A percentile compares a stretch with the other conserved stretches of the same genome.
These are phyloP conservation scores for Brachylomia viminalis DNA, from an alignment of 2,888 invertebrate species.

Conservation along the genomic window DNA sequence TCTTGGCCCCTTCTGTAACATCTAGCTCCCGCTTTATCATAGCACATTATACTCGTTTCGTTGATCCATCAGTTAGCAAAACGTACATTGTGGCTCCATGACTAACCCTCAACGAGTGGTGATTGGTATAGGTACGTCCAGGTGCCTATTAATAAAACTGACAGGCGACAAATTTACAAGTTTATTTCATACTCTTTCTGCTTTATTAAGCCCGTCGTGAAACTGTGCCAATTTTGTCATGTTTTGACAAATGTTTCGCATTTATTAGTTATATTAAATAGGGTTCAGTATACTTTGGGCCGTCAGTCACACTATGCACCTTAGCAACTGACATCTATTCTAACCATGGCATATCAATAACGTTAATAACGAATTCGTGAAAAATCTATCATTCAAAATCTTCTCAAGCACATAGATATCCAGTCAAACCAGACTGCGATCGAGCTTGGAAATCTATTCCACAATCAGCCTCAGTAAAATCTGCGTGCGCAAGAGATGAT, in stretches of 20 bases:
- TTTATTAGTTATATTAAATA: too few species aligned
- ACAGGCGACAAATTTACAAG: too few species aligned
- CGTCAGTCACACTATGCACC: not conserved
- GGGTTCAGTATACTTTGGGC: too few species aligned
- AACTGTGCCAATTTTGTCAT: too few species aligned
- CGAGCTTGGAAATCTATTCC: constrained; percentile 41
- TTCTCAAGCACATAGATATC: not conserved
- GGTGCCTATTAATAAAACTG: too few species aligned
- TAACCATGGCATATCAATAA: not conserved
- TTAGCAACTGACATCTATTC: not conserved
- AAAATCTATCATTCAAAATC: not conserved
- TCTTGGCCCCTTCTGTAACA: not conserved
- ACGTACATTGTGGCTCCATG: not conserved
- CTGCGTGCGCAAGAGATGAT: constrained; percentile 39
- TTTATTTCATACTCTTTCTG: too few species aligned
- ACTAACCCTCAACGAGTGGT: not conserved
- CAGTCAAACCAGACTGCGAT: not conserved
- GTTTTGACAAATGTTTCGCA: too few species aligned
- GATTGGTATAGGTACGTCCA: too few species aligned
- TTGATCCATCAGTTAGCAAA: not conserved
- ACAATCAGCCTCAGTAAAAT: constrained; percentile 24
- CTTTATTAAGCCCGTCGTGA: too few species aligned
- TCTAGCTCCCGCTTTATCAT: not conserved
- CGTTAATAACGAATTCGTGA: not conserved
- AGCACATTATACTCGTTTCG: too few species aligned